Evolutionary conservation across 2,113 vertebrate genomes (phyloP), one percentile per base, ranked within the genome.

Genomic region (Gulo gulo): DNA sequence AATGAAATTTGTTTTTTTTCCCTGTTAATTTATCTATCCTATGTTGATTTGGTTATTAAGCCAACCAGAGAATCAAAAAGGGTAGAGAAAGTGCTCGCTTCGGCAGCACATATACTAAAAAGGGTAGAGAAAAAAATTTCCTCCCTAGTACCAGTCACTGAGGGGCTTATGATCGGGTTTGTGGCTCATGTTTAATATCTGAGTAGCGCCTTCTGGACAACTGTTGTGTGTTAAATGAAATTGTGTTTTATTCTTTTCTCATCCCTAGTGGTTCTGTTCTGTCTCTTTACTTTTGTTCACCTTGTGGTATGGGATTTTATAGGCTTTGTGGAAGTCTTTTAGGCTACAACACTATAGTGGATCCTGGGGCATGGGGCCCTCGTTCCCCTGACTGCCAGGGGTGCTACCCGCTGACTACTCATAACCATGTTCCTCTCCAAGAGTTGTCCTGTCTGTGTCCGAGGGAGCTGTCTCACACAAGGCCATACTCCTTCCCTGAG

Each of bases 241-340:
- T 86, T 76, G 42, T 59, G 9, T 69, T 93, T 57, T n/a, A 67
- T 83, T 79, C 14, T 85, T 86, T 90, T 24, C 36, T 83, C 20
- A 65, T 39, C 21, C 83, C 16, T 18, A 24, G 15, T 39, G 34
- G n/a, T 34, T 74, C 24, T 67, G 12, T 29, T 67, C 1, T 34
- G 7, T 39, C 26, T 90, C 65, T 55, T 55, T 26, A 16, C 24
- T 24, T 79, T n/a, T 57, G 55, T 59, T 63, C 8, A 18, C 71
- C 39, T 79, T 24, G 29, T 42, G 80, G 12, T n/a, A 6, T 83
- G 45, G 9, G 7, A 79, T 91, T 36, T 24, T 69, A 5, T n/a
- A 67, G 26, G n/a, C 13, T 52, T 57, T 39, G 12, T 34, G 1
- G 0, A 11, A 45, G 26, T 59, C 15, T 79, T 74, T 79, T 57